A percentile compares a stretch with the other conserved stretches of the same genome.
Conservation (phyloP, 2,888 invertebrate genomes). For the Lissocephala sabroskyi region DNA sequence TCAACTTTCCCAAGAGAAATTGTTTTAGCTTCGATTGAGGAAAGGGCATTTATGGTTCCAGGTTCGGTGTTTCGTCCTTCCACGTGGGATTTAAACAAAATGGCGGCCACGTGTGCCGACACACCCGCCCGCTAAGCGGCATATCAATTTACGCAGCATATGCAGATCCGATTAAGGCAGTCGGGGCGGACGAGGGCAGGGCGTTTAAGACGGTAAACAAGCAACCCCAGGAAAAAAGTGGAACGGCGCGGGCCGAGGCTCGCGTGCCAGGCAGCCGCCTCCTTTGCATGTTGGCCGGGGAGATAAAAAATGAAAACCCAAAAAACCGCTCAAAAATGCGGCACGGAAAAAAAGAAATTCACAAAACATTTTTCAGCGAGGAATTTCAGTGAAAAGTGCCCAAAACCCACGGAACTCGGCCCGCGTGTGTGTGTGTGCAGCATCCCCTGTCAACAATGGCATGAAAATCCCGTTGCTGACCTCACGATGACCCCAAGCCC, state of each 20-base stretch:
- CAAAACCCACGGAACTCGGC: constrained; percentile 26
- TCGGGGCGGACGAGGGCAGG: not conserved
- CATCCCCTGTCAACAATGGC: constrained; percentile 63
- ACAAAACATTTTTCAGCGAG: no score
- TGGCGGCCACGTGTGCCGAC: constrained; percentile 3
- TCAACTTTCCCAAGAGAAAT: no score
- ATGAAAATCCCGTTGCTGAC: constrained; percentile 68
- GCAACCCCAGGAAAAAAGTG: constrained; percentile 11
- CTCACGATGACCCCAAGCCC: constrained; percentile 67
- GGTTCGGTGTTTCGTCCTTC: no score
- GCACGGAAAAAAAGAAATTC: constrained; percentile 23
- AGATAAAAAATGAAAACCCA: constrained; percentile 42
- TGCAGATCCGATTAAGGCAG: constrained; percentile 54
- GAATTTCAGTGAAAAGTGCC: constrained; percentile 34
- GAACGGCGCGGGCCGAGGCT: constrained; percentile 33
- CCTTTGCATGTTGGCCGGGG: constrained; percentile 22
- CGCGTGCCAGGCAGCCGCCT: constrained; percentile 49
- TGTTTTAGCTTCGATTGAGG: no score
- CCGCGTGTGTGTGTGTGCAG: constrained; percentile 16
- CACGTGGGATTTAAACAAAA: no score
- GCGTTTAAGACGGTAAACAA: constrained; percentile 8
- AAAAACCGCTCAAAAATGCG: constrained; percentile 16
- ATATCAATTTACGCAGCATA: constrained; percentile 60
- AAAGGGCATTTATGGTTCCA: no score
- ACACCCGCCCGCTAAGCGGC: constrained; percentile 22